These are phyloP conservation scores for Glyphotaelius pellucidus DNA, from an alignment of 2,888 invertebrate genomes.

Conservation along the genomic window DNA sequence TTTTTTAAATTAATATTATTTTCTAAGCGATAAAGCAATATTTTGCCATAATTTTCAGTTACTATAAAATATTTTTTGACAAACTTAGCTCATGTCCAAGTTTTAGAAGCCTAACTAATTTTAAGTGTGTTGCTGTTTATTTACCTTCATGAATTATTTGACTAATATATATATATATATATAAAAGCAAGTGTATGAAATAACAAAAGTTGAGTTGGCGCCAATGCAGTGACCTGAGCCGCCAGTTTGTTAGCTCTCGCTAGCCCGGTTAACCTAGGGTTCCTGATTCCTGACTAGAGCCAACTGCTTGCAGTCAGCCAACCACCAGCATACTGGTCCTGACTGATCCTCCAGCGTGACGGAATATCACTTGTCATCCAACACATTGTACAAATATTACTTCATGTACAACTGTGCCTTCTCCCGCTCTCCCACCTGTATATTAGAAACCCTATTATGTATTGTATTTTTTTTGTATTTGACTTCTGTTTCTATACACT, in stretches of 20 bases:
- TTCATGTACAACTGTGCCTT: conserved; percentile 59
- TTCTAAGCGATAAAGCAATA: not conserved
- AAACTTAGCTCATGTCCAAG: not conserved
- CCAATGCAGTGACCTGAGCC: conserved; percentile 59
- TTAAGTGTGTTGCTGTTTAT: conserved; percentile 68
- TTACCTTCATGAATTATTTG: conserved; percentile 39
- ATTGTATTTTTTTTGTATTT: conserved; percentile 38
- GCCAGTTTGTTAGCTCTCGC: conserved; percentile 55
- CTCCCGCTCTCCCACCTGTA: conserved; percentile 35
- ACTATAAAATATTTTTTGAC: not conserved
- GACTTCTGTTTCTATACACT: conserved; percentile 17
- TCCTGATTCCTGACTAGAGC: conserved; percentile 59
- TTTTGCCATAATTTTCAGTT: not conserved
- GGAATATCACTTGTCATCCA: conserved; percentile 56
- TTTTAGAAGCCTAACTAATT: not conserved
- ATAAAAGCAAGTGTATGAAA: conserved; percentile 56
- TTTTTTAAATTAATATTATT: not conserved
- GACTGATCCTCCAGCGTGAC: conserved; percentile 65
- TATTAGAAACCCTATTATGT: conserved; percentile 17
- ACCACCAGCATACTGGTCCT: conserved; percentile 60
- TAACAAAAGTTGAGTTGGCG: conserved; percentile 62
- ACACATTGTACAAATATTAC: conserved; percentile 61
- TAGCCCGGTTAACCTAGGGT: conserved; percentile 44
- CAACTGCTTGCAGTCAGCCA: conserved; percentile 57
- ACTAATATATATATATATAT: conserved; percentile 32